A percentile compares a stretch with the other conserved stretches of the same genome.
These are phyloP conservation scores for Drosophila takahashii DNA, from an alignment of 1,140 invertebrate genomes.

Conservation along the genomic window DNA sequence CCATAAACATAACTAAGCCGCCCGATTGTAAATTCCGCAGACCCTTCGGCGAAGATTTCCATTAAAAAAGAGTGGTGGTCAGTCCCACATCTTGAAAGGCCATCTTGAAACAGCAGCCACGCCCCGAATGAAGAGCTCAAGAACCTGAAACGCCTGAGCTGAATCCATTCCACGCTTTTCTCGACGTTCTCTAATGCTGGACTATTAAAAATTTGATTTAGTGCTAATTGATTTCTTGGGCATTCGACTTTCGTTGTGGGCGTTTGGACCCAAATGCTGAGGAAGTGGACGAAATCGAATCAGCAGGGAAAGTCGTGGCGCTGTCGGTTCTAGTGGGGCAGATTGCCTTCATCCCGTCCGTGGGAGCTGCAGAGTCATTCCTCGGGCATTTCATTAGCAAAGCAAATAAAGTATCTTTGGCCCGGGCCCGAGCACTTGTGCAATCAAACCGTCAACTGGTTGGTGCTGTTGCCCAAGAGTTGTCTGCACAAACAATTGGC, in stretches of 20 bases:
- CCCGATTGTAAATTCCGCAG: slow-evolving; percentile 16
- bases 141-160: slow-evolving; percentile 4
- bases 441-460: slow-evolving; percentile 47
- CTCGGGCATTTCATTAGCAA: slow-evolving; percentile 54
- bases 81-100: slow-evolving; percentile 21
- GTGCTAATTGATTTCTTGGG: slow-evolving; percentile 73
- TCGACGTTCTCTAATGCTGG: slow-evolving; percentile 7
- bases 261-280: slow-evolving; percentile 24
- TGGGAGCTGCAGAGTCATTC: slow-evolving; percentile 14
- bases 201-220: slow-evolving; percentile 72
- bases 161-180: background rate
- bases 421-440: slow-evolving; percentile 37
- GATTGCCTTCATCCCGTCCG: slow-evolving; percentile 23
- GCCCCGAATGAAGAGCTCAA: slow-evolving; percentile 7
- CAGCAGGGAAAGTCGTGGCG: slow-evolving; percentile 43
- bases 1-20: slow-evolving; percentile 29
- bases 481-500: slow-evolving; percentile 22
- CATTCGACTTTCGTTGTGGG: slow-evolving; percentile 46
- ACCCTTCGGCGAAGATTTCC: slow-evolving; percentile 30
- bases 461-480: slow-evolving; percentile 12
- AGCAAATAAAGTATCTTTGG: slow-evolving; percentile 51
- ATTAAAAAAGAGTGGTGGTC: slow-evolving; percentile 18
- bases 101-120: slow-evolving; percentile 30
- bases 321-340: slow-evolving; percentile 9
- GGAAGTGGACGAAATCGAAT: slow-evolving; percentile 5